Base-by-base conservation (phyloP, 37 sponge, comb jelly and placozoan species). In the Spongilla lacustris region DNA sequence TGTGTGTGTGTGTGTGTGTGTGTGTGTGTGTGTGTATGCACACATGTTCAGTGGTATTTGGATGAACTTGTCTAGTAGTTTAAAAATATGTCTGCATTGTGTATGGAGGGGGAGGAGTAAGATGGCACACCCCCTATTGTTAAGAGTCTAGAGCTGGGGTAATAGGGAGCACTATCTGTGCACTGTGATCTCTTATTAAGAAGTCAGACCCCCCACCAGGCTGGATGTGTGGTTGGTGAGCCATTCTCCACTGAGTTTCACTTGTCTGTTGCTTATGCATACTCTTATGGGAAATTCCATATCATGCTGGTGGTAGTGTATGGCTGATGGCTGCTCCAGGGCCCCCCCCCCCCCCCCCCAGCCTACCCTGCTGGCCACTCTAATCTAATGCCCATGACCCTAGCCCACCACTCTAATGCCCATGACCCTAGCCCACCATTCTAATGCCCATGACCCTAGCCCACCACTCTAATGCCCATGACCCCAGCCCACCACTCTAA, bases 21-120 rank as follows among this genome's bases (percentile, higher is more conserved):
- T 36, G 84, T 75, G 76, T 30, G 66, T 83, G 84, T 29, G 74
- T 72, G 73, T 41, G 50, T 72, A n/a, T n/a, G n/a, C n/a, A n/a
- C n/a, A n/a, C n/a, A n/a, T n/a, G 84, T 74, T 29, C 26, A 36
- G 73, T 26, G 11, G 37, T 74, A 58, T 11, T 12, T 31, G 74
- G 5, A 34, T 21, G 68, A 29, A 34, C 37, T 36, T 83, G 84
- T 46, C 72, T 73, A n/a, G n/a, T 32, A 23, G 17, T 74, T 66
- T 1, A 11, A 48, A 21, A 76, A 14, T n/a, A n/a, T 24, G 26
- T 58, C 58, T 58, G 21, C 1, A 58, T 6, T 58, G 19, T 58
- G 58, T 58, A 58, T 58, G 19, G 58, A 58, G 11, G 58, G 58
- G 58, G 58, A 58, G 58, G 58, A 41, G 41, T 41, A 17, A 58